These are phyloP conservation scores for Pseudomyrmex sp. DNA, from an alignment of 1,140 invertebrate species.

Conservation along the genomic window DNA sequence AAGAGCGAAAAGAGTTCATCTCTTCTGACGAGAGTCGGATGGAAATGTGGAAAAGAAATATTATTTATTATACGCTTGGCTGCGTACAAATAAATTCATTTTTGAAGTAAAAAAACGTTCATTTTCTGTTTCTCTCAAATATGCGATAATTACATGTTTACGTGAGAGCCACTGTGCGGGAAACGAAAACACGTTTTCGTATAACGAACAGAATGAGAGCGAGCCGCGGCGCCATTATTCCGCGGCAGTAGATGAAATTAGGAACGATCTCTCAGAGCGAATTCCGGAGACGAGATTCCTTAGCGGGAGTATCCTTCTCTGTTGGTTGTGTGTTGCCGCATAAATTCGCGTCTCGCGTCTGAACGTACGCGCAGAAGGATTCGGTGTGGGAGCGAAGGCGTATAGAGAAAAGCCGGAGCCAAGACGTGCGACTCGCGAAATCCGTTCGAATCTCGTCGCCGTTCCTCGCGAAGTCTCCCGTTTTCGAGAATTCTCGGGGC, in stretches of 20 bases:
- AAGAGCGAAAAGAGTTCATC: too few relatives aligned
- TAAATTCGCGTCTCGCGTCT: slow-evolving; percentile 30
- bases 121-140: too few relatives aligned
- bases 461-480: not conserved
- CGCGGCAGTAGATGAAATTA: slow-evolving; percentile 45
- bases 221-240: slow-evolving; percentile 45
- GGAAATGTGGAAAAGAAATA: too few relatives aligned
- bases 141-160: not conserved
- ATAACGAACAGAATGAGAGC: slow-evolving; percentile 42
- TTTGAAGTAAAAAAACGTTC: too few relatives aligned
- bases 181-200: slow-evolving; percentile 12
- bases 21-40: too few relatives aligned
- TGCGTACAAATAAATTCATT: too few relatives aligned
- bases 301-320: slow-evolving; percentile 27
- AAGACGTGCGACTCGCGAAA: slow-evolving; percentile 32
- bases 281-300: slow-evolving; percentile 52
- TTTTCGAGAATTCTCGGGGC: slow-evolving; percentile 41
- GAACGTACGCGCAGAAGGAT: not conserved
- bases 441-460: slow-evolving; percentile 19
- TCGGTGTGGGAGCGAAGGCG: not conserved
- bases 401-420: slow-evolving; percentile 1
- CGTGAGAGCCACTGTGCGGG: not conserved
- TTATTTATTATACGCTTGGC: too few relatives aligned
- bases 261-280: slow-evolving; percentile 30
- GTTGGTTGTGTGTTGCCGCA: slow-evolving; percentile 37